Evolutionary conservation across 2,888 invertebrate genomes (phyloP).

Genomic region (Seladonia tumulorum): DNA sequence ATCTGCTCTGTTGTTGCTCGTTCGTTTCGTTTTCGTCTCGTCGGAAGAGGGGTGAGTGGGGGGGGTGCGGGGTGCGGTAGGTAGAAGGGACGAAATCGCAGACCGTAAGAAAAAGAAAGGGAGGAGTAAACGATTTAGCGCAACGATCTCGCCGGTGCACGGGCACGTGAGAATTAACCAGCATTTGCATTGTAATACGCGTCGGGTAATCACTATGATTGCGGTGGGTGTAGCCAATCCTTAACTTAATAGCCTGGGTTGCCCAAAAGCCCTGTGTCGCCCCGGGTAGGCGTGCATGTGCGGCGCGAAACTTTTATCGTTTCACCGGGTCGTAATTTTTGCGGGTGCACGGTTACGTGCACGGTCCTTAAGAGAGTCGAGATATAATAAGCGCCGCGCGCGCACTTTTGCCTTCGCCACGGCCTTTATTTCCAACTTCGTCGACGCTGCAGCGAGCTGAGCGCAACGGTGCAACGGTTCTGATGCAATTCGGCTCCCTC

Average conservation of each 20-base stretch:
- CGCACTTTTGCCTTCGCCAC: conserved; percentile 7
- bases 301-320: conserved; percentile 76
- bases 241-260: conserved; percentile 78
- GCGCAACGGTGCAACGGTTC: neutral
- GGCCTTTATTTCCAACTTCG: conserved; percentile 53
- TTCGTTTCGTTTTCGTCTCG: neutral
- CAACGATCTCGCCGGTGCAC: conserved; percentile 51
- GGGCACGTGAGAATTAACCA: conserved; percentile 74
- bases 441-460: conserved; percentile 28
- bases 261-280: conserved; percentile 76
- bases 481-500: neutral
- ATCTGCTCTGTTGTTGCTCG: neutral
- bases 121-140: conserved; percentile 47
- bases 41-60: neutral
- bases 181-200: conserved; percentile 81
- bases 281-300: conserved; percentile 55
- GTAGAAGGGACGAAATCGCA: neutral
- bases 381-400: conserved; percentile 62
- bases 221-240: conserved; percentile 78
- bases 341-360: conserved; percentile 61
- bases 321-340: conserved; percentile 76
- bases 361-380: conserved; percentile 50
- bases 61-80: neutral
- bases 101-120: conserved; percentile 17
- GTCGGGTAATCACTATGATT: conserved; percentile 80